Conservation (phyloP, 2,113 vertebrate genomes). For the Microtus ochrogaster region DNA sequence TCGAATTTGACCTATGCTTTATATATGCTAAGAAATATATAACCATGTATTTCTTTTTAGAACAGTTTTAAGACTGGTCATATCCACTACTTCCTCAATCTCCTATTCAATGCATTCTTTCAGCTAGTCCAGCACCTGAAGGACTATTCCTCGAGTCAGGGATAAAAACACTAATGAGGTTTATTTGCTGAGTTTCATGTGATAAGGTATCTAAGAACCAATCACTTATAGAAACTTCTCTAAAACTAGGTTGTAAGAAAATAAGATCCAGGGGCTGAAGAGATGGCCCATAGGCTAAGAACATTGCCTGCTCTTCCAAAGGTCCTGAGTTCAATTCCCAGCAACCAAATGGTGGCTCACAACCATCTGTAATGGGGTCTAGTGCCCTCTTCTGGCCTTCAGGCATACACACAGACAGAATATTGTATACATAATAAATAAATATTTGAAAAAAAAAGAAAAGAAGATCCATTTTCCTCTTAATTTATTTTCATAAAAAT, state of each 20-base stretch:
- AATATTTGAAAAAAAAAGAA: background rate
- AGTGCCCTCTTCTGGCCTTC: too few relatives aligned
- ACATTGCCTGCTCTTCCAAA: too few relatives aligned
- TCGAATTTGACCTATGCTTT: accelerated
- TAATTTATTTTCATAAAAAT: background rate
- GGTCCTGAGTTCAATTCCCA: too few relatives aligned
- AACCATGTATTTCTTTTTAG: slow-evolving; percentile 1
- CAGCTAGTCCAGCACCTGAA: background rate
- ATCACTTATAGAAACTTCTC: slow-evolving; percentile 2
- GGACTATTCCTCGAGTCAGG: slow-evolving; percentile 7
- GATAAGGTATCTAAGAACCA: background rate
- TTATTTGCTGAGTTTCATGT: slow-evolving; percentile 34
- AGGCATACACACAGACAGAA: too few relatives aligned
- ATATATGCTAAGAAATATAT: too few relatives aligned
- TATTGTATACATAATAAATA: too few relatives aligned
- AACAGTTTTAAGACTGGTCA: background rate
- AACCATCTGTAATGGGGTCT: too few relatives aligned
- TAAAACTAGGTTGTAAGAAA: slow-evolving; percentile 15
- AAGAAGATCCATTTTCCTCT: background rate
- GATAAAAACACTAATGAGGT: slow-evolving; percentile 32
- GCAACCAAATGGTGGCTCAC: too few relatives aligned
- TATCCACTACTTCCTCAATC: background rate
- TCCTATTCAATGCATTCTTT: slow-evolving; percentile 35
- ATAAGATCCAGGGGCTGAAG: background rate
- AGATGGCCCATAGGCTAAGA: too few relatives aligned